phyloP scores from a whole-genome alignment of 2,113 vertebrate genomes.

The Cephalopholis sonnerati region DNA sequence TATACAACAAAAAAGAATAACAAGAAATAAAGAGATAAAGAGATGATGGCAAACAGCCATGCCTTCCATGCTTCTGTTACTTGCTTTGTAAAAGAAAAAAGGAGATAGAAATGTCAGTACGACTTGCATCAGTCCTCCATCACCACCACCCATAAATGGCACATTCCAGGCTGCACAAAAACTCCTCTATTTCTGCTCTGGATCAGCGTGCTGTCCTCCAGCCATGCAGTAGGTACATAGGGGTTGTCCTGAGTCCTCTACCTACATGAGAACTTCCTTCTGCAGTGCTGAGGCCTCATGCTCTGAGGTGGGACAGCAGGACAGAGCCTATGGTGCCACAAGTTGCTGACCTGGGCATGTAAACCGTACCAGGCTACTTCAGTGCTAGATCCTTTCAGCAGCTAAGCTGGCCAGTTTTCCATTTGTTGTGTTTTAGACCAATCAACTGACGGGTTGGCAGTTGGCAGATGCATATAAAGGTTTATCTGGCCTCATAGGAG shows the following conservation, averaged over 20 bases:
- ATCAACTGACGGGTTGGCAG: constrained; percentile 9
- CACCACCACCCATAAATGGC: constrained; percentile 30
- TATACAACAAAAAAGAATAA: not conserved
- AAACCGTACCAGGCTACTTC: constrained; percentile 47
- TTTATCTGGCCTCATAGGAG: constrained; percentile 48
- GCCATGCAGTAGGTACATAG: constrained; percentile 74
- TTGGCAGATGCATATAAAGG: constrained; percentile 5
- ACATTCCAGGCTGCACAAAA: constrained; percentile 63
- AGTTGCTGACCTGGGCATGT: constrained; percentile 40
- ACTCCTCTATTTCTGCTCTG: constrained; percentile 25
- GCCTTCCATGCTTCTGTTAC: constrained; percentile 78
- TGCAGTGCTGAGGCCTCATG: constrained; percentile 26
- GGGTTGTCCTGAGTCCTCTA: constrained; percentile 61
- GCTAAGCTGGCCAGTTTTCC: constrained; percentile 34
- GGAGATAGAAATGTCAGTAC: constrained; percentile 36
- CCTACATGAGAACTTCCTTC: constrained; percentile 6
- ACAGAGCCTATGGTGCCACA: constrained; percentile 64
- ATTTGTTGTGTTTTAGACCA: not conserved
- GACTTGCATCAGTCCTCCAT: constrained; percentile 26
- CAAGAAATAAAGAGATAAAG: constrained; percentile 29
- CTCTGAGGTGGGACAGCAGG: constrained; percentile 51
- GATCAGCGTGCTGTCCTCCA: constrained; percentile 57
- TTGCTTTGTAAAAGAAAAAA: constrained; percentile 49
- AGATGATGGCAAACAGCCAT: constrained; percentile 71
- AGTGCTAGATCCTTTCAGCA: constrained; percentile 58